Evolutionary conservation across 2,113 vertebrate species (phyloP), one percentile per base, ranked within the genome.

Genomic region (Gyps fulvus): DNA sequence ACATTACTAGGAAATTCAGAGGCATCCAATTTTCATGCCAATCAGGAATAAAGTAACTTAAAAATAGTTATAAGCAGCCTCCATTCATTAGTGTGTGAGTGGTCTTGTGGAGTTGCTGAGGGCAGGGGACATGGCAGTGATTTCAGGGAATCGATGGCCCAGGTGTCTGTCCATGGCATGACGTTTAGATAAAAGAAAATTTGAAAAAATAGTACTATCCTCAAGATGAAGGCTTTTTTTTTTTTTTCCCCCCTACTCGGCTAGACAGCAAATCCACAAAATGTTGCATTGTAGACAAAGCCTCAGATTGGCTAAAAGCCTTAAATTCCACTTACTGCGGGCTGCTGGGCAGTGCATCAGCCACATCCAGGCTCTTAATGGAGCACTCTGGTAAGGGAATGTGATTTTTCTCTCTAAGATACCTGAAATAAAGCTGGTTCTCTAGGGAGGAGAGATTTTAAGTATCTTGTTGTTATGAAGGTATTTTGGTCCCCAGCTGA

Each of bases 231-330:
- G 13, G 3, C 16, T 12, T 42, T n/a, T 19, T 47, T 23, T 3
- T 1, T 0, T 26, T 26, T 52, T 8, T 1, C 0, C 2, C 7
- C 7, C 7, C 8, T 12, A 2, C 20, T 42, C 18, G 19, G 61
- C 23, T 36, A 31, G 38, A 21, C 32, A 77, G 17, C 45, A 78
- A 66, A 57, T 42, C 34, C 27, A 34, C 31, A 57, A 76, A 55
- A 79, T 16, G 27, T 6, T 83, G 36, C 58, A 26, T 32, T 16
- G 34, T 42, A 47, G 43, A 15, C 63, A 61, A 73, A 93, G 59
- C 25, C 81, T 83, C 36, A 78, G 65, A 7, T 40, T 15, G 71
- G 22, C 14, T 82, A 54, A 72, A 90, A 91, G 50, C 86, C 58
- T 71, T 66, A 45, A 90, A 49, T 90, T 78, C 69, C 50, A 27